phyloP scores from a whole-genome alignment of 2,113 vertebrate species.

The Gadus macrocephalus region DNA sequence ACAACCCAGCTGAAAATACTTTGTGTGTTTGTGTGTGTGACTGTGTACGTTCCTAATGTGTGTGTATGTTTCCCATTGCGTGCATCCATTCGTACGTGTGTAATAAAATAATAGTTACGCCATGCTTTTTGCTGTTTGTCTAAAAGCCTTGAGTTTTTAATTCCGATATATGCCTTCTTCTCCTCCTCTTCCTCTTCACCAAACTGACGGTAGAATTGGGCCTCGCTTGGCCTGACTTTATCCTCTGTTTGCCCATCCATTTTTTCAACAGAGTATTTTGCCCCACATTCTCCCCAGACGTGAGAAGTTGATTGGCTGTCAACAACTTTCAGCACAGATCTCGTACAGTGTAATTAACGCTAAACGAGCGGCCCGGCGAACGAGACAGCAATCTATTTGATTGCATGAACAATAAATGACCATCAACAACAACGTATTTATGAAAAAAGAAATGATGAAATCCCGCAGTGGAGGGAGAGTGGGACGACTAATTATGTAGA shows the following conservation, averaged over 20 bases:
- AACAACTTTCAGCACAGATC: conserved; percentile 70
- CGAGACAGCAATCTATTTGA: conserved; percentile 68
- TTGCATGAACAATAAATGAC: conserved; percentile 78
- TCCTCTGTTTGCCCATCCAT: conserved; percentile 39
- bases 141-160: no score
- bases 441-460: conserved; percentile 25
- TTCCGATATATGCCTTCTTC: no score
- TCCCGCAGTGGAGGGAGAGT: conserved; percentile 47
- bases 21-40: no score
- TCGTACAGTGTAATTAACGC: conserved; percentile 70
- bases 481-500: conserved; percentile 65
- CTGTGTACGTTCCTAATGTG: background rate
- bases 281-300: conserved; percentile 45
- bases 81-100: conserved; percentile 15
- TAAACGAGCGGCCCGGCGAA: conserved; percentile 66
- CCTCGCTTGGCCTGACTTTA: conserved; percentile 45
- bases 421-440: conserved; percentile 63
- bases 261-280: conserved; percentile 45
- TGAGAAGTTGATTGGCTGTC: conserved; percentile 75
- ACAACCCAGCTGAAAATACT: no score
- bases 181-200: no score
- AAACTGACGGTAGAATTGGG: conserved; percentile 10
- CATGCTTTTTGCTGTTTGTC: no score
- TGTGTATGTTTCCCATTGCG: conserved; percentile 26
- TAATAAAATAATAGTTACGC: no score